A percentile compares a stretch with the other conserved stretches of the same genome.
These are phyloP conservation scores for Phaedon cochleariae DNA, from an alignment of 2,888 invertebrate species.

Conservation along the genomic window DNA sequence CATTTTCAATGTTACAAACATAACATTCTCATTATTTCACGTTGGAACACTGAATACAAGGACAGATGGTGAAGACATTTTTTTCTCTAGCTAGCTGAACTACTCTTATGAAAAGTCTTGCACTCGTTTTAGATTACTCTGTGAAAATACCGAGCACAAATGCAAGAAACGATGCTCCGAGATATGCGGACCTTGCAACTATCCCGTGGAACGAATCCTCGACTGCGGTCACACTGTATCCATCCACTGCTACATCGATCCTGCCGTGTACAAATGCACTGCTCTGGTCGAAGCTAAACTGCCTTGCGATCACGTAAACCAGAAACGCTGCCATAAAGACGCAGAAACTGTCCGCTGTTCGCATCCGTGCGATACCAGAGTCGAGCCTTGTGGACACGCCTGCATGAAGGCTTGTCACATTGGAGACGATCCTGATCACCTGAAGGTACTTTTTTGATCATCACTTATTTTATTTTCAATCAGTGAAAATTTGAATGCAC, in stretches of 20 bases:
- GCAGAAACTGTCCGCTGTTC: constrained; percentile 59
- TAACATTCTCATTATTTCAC: no score
- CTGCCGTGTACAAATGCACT: constrained; percentile 54
- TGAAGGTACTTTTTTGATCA: no score
- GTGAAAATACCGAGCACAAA: constrained; percentile 63
- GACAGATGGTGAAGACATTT: no score
- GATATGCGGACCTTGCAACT: constrained; percentile 63
- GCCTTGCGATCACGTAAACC: constrained; percentile 58
- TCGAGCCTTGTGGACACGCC: constrained; percentile 71
- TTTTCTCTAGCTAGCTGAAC: no score
- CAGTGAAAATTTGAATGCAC: no score
- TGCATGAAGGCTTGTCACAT: constrained; percentile 69
- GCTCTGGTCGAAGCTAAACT: constrained; percentile 46
- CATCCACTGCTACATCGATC: constrained; percentile 63
- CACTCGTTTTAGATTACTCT: constrained; percentile 64
- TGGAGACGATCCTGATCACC: constrained; percentile 68
- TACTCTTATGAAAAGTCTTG: no score
- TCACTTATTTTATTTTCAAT: no score
- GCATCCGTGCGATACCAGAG: constrained; percentile 64
- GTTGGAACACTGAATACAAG: no score
- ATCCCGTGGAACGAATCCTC: constrained; percentile 59
- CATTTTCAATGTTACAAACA: no score
- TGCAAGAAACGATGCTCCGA: constrained; percentile 65
- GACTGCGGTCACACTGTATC: constrained; percentile 64
- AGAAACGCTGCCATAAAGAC: constrained; percentile 62